Base-by-base conservation (phyloP, 2,113 vertebrate genomes). In the Stigmatopora nigra region DNA sequence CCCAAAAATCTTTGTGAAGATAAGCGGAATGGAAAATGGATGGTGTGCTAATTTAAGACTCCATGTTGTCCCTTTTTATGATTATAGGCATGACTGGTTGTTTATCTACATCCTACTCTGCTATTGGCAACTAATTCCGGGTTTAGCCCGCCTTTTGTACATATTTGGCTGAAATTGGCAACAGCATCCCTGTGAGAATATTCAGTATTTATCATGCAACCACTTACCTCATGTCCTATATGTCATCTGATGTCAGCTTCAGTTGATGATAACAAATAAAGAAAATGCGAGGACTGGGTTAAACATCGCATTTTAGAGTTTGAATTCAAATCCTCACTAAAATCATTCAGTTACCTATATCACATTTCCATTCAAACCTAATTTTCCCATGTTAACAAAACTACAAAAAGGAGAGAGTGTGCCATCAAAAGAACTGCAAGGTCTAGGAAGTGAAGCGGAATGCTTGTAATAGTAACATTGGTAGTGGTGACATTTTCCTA, bases 251-350 rank as follows among this genome's bases (percentile, higher is more conserved):
- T 82, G 70, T 73, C 44, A 17, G 25, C 67, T 72, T 38, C 61
- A 56, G 78, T 82, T 87, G 82, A 84, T 77, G 82, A 66, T 63
- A 69, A 76, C 77, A 84, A 84, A 81, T 71, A 38, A 68, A 35
- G 8, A 57, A 31, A 78, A 80, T 70, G 78, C 73, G 71, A 78
- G 69, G 69, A 71, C 70, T 75, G 49, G 25, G 57, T 31, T 31
- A 31, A 31, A 31, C 25, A 31, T 31, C 3, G 25, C 25, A 31
- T 31, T 31, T 31, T 31, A 31, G 25, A 31, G 25, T 2, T 31
- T 31, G 25, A 31, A 31, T 77, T 78, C 79, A 72, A n/a, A 5
- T 7, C 4, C 67, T 65, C 69, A 61, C 71, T 73, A 25, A 74
- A 76, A 68, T 82, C 78, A 79, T 52, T 82, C 74, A 76, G 16